Base-by-base conservation (phyloP, 2,888 invertebrate genomes). In the Drosophila bunnanda region DNA sequence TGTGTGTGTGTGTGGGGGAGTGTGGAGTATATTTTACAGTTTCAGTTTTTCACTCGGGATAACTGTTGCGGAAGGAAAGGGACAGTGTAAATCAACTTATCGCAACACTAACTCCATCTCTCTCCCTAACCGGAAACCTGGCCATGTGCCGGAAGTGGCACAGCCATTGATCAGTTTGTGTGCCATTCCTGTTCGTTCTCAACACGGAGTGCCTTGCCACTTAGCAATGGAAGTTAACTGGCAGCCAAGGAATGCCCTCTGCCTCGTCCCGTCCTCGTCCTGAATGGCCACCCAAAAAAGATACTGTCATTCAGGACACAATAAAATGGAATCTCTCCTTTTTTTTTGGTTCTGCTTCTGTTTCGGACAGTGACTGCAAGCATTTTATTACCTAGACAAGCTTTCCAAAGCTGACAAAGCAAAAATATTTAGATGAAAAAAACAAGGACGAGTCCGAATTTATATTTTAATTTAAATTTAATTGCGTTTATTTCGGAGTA, bases 111-210 rank as follows among this genome's bases (percentile, higher is more conserved):
- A 52, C 50, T 52, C 50, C 34, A 22, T 57, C 50, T 17, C 13
- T 13, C 30, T 15, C 34, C 17, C n/a, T 25, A 8, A 64, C 55
- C 79, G 83, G 81, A 86, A 80, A 44, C 77, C 61, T 43, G 20
- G 46, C 41, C 69, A 68, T 82, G 67, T 75, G 54, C 73, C 88
- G 83, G 83, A 83, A 76, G 70, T 88, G 73, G 76, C 67, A 52
- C 85, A 82, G 75, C 65, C 76, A 82, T 83, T 83, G 81, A 88
- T 84, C 77, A 78, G 78, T 76, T 70, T 52, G 34, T 66, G 55
- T 56, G 5, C 28, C 39, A 59, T 30, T 39, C 30, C 43, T 48
- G 54, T 54, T 48, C 56, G 60, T 55, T 59, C 54, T 44, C 30
- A 25, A 38, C 32, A 38, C 30, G 17, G 56, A 67, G 52, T 55